Conservation (phyloP, 64 coral and sea anemone genomes). For the Cladopsammia gracilis region DNA sequence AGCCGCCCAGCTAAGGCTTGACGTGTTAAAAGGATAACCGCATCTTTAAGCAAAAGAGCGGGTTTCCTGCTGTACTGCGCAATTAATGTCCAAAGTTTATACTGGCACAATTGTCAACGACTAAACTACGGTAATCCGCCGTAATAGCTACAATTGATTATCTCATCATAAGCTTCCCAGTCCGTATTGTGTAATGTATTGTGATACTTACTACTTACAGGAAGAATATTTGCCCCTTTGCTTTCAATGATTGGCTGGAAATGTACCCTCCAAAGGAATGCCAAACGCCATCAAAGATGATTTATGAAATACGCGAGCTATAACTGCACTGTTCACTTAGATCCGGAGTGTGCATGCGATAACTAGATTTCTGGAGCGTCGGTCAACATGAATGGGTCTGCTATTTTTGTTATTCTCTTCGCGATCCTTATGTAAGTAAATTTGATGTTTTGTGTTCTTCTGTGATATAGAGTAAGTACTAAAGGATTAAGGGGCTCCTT, state of each 20-base stretch:
- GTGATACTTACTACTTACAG: conserved; percentile 17
- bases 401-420: conserved; percentile 1
- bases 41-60: conserved; percentile 27
- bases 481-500: background rate
- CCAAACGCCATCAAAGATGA: conserved; percentile 53
- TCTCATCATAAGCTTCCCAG: background rate
- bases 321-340: conserved; percentile 14
- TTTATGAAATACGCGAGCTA: conserved; percentile 44
- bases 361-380: background rate
- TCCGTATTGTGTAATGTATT: conserved; percentile 16
- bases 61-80: conserved; percentile 24
- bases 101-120: conserved; percentile 34
- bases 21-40: conserved; percentile 49
- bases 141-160: conserved; percentile 40
- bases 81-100: conserved; percentile 40
- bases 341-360: conserved; percentile 24
- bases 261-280: conserved; percentile 46
- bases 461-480: background rate
- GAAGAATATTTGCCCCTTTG: conserved; percentile 37
- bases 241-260: conserved; percentile 46
- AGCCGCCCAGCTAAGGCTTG: background rate
- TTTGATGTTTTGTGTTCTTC: background rate
- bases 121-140: conserved; percentile 21
- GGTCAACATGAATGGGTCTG: conserved; percentile 20
- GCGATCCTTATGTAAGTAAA: conserved; percentile 26